Evolutionary conservation across 92 coral and sea anemone genomes (phyloP), one percentile per base, ranked within the genome.

Genomic region (Zoanthus sansibaricus): DNA sequence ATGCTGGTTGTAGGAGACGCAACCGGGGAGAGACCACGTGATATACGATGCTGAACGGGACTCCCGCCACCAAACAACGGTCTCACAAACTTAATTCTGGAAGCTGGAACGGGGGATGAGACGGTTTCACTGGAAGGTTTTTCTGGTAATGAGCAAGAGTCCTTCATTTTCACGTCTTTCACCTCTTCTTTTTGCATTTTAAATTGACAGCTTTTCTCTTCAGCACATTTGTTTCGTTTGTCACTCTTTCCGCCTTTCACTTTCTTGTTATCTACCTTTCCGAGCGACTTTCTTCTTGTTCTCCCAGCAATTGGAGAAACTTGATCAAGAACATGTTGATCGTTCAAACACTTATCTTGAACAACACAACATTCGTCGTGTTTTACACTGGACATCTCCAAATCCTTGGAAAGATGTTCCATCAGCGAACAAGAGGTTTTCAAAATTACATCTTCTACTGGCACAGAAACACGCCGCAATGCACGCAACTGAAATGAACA

Each of bases 1-100:
- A 97, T 97, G 48, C 99, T 96, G 71, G 96, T 92, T 11, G 98
- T 91, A 42, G 99, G 98, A 20, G 99, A 95, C 14, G 94, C 93
- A 0, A 86, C 95, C 0, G 98, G 98, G 48, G 99, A 93, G 70
- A 87, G 87, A 42, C 77, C 86, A 33, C 79, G 95, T 17, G 92
- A 55, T n/a, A 84, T 21, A 8, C 89, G 87, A 10, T 89, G 84
- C 48, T 90, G 94, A 17, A 90, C 90, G 17, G 99, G 99, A 82
- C 99, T 97, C 1, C 93, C 95, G 9, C 89, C 91, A 12, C 91
- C 88, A 62, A 94, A 75, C 32, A 91, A 88, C 6, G 99, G 96
- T 64, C 91, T 91, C 82, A 95, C 84, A 32, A 97, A 94, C 91
- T 89, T 97, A 45, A 89, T 86, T 48, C 86, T 93, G n/a, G 96